Base-by-base conservation (phyloP, 2,888 invertebrate genomes). In the Nebria salina region DNA sequence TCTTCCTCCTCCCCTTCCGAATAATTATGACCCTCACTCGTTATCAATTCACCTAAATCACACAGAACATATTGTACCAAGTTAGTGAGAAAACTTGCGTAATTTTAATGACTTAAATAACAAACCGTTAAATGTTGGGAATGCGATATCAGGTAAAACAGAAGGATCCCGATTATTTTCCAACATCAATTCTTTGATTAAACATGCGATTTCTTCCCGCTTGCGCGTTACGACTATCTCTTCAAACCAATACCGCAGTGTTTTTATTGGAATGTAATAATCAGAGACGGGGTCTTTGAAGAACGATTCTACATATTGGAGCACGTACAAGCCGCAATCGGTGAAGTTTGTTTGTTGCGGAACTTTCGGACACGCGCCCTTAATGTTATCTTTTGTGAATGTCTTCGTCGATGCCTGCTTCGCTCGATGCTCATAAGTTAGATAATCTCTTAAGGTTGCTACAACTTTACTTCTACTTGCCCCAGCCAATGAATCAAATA, bases 321-420 rank as follows among this genome's bases (percentile, higher is more conserved):
- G 90, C 82, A 99, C 91, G 89, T 96, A 99, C 13, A 99, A 90
- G 0, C 99, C 99, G 89, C 99, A 99, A 88, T 99, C 99, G 66
- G 96, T 96, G 87, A 95, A 97, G 90, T 99, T 99, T 84, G 94
- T 96, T 90, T 99, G 99, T 87, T 98, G 98, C n/a, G 99, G 99
- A 83, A 97, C 96, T 90, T 95, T 96, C 0, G 97, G 96, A 86
- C 94, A 94, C 84, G 94, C 93, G 5, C 97, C 98, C 86, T 95
- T 95, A 85, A 98, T 95, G 72, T 94, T 94, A 85, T 95, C 93
- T 87, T 95, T 96, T 84, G 93, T 94, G 87, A 96, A 97, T 75
- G 92, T 88, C 86, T 93, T 93, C 84, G 91, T 92, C 73, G 89
- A 83, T 42, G 86, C 86, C 89, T 93, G 91, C 90, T 95, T 96